A percentile compares a stretch with the other conserved stretches of the same genome.
Conservation (phyloP, 1,140 invertebrate genomes). For the Odontomachus brunneus region DNA sequence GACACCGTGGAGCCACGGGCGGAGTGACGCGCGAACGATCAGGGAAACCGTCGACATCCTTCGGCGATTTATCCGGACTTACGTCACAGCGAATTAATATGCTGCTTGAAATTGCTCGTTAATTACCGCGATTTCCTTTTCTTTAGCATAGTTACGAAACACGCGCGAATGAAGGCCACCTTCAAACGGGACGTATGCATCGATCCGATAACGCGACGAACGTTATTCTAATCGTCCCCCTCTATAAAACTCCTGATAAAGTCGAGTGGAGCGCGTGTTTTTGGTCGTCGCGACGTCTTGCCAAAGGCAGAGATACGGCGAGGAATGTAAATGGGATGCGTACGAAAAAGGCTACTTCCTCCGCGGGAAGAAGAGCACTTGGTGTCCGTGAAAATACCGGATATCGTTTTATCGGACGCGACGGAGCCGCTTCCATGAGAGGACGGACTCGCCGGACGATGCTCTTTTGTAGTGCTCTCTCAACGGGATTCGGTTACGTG, state of each 20-base stretch:
- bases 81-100: constrained; percentile 5
- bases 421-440: constrained; percentile 7
- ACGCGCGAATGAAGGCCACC: neutral
- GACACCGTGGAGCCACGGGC: neutral
- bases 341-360: neutral
- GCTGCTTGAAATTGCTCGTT: neutral
- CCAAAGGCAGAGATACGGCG: neutral
- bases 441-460: neutral
- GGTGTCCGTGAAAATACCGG: neutral
- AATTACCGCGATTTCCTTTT: neutral
- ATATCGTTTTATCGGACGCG: constrained; percentile 10
- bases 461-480: neutral
- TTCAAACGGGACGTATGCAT: neutral
- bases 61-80: neutral
- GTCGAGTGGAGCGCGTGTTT: neutral
- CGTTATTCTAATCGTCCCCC: constrained; percentile 17
- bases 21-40: neutral
- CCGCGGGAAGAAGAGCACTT: neutral
- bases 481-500: neutral
- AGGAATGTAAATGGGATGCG: constrained; percentile 6
- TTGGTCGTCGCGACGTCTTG: constrained; percentile 2
- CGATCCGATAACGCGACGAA: neutral
- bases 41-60: neutral
- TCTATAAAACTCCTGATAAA: neutral
- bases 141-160: constrained; percentile 9